Evolutionary conservation across 2,888 invertebrate species (phyloP), one percentile per base, ranked within the genome.

Genomic region (Euzophera pinguis): DNA sequence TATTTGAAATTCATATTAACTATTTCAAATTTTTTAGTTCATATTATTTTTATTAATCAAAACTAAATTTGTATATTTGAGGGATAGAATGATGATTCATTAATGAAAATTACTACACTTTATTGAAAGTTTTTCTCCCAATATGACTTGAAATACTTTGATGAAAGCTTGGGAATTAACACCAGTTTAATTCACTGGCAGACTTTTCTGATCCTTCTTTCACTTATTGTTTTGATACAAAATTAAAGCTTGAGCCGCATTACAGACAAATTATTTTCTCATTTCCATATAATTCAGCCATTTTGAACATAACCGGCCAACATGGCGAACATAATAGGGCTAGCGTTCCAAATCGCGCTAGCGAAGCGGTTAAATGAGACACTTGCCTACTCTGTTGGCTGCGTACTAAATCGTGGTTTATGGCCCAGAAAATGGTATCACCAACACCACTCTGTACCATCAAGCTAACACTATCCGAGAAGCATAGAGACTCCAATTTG

Each of bases 401-500:
- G 27, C n/a, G 47, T 53, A 52, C 53, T 58, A 53, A 53, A 61
- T 53, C 29, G 52, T 63, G 64, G 64, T 81, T 81, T 81, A 81
- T 78, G 80, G 69, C 66, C 77, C 79, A 77, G 79, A 83, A 84
- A 84, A 84, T 83, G 75, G 76, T 72, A 73, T 76, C 71, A 69
- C 71, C 59, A 75, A 73, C 73, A 76, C 63, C 75, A 71, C 69
- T 68, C 71, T 68, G 72, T 74, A 73, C 71, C 75, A 74, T 73
- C 65, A 71, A 71, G 75, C 67, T 72, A 77, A 74, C 22, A 27
- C 42, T 77, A 78, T 78, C 69, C 76, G 68, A 68, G 58, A 77
- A 84, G 86, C 86, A 74, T 63, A 84, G 80, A 73, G 73, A 60
- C 69, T 74, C 68, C 79, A 77, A 81, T 86, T 87, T 87, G 88